Evolutionary conservation across 1,140 invertebrate genomes (phyloP), one percentile per base, ranked within the genome.

Genomic region (Scaptomyza montana): DNA sequence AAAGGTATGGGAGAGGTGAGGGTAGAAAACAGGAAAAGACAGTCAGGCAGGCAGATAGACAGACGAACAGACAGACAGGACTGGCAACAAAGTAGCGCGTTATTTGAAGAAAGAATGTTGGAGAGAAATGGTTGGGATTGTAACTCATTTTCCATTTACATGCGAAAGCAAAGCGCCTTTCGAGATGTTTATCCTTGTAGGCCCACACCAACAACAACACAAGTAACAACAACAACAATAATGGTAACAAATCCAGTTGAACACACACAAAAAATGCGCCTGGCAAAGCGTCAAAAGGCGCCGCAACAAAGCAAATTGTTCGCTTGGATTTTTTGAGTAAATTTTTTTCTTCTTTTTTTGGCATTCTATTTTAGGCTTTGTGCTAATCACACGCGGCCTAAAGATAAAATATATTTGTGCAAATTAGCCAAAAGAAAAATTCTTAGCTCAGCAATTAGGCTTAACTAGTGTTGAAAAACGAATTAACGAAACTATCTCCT

Each of bases 101-200:
- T 56, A 39, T 30, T 33, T 39, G 39, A 53, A 19, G 47, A 25
- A 51, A 9, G 28, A 19, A 16, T 10, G 16, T 7, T 7, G 25
- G 46, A 4, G 67, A 30, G 50, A 21, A 36, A 39, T n/a, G 49
- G 36, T 49, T 43, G 39, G 47, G 53, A 39, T 36, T 10, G 41
- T 56, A 36, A 39, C 41, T 71, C 68, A 64, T 61, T 71, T 65
- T 50, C 62, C 65, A 81, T 87, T 86, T 87, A 75, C 71, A 79
- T 79, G 67, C 67, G 21, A 25, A 25, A 56, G 72, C 71, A 65
- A 76, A 79, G 70, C 77, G 82, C 79, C 70, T 77, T 89, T 80
- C 79, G 70, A 80, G 79, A 89, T 89, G 74, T 77, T 89, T 89
- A 89, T 89, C 77, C 77, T 66, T 74, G 70, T 84, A 74, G 77